Base-by-base conservation (phyloP, 2,113 vertebrate species). In the Macquaria australasica region DNA sequence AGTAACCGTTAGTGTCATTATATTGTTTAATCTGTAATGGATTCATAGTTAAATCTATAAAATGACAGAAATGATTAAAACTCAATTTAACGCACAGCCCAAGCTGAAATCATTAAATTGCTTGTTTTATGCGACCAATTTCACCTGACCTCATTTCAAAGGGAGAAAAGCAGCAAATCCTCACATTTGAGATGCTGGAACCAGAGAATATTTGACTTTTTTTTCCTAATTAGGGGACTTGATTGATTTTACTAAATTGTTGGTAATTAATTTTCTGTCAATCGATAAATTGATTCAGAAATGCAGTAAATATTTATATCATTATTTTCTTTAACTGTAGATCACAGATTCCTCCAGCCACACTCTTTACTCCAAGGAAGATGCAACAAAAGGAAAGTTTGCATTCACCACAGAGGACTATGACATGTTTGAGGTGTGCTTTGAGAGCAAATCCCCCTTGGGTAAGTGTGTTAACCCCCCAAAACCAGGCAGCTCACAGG, bases 401-500 rank as follows among this genome's bases (percentile, higher is more conserved):
- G 98, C 98, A 64, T 99, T 99, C 92, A 99, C 98, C 73, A 99
- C 98, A 2, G 98, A 99, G 89, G 98, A 99, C 90, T 99, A 99
- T 71, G 98, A 99, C 89, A 99, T 99, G 98, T 99, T 99, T 86
- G 98, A 99, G 93, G 98, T 98, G 64, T 99, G 98, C 95, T 99
- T 99, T 91, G 97, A 99, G 91, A 99, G 98, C 95, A 99, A 98
- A 56, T 97, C 97, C 21, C 97, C 97, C 18, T 96, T 97, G 95
- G 98, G 98, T 99, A 94, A 95, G 97, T 96, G 34, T 60, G 20
- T 64, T 75, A 34, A 43, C 34, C 63, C 5, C 1, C 4, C n/a
- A 41, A 43, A 28, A 78, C 7, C 50, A 41, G 16, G 2, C 41
- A 18, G 31, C 58, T 43, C 25, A 50, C 20, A 41, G n/a, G 1